Conservation (phyloP, 2,797 vertebrate species). For the Columba guinea region DNA sequence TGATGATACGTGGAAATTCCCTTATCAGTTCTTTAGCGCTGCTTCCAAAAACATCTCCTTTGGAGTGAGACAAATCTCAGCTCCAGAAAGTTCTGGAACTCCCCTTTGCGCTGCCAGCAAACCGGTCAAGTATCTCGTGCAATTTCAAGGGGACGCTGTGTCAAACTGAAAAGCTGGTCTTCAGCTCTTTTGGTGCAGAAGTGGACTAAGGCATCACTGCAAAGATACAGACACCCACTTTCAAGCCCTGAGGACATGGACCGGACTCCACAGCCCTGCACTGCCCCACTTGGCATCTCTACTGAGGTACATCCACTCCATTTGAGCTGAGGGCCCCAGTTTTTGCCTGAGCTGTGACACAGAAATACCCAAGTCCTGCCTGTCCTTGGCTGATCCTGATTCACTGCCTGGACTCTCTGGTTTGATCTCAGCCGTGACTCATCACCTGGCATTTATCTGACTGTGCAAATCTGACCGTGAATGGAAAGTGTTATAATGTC, state of each 20-base stretch:
- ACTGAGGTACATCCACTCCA: not conserved
- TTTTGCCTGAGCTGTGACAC: not conserved
- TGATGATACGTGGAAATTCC: not conserved
- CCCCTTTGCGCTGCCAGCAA: not conserved
- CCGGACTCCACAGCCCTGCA: not conserved
- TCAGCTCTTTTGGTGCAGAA: not conserved
- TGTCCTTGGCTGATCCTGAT: not conserved
- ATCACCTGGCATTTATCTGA: not conserved
- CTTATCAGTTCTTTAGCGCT: not conserved
- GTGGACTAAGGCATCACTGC: not conserved
- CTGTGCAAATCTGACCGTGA: not conserved
- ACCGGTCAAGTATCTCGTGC: not conserved
- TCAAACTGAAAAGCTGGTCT: not conserved
- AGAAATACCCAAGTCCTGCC: not conserved
- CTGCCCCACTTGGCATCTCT: not conserved
- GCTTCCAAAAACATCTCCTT: not conserved
- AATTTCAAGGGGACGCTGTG: not conserved
- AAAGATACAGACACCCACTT: not conserved
- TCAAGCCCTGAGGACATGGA: not conserved
- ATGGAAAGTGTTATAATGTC: not conserved
- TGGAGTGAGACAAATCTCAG: not conserved
- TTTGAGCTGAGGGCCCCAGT: not conserved
- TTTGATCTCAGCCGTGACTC: not conserved
- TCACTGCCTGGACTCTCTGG: not conserved
- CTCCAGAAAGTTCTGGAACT: not conserved